Percentiles rank a stretch among this genome's conserved stretches.
These are phyloP conservation scores for Cordilura impudica DNA, from an alignment of 2,888 invertebrate genomes.

Conservation along the genomic window DNA sequence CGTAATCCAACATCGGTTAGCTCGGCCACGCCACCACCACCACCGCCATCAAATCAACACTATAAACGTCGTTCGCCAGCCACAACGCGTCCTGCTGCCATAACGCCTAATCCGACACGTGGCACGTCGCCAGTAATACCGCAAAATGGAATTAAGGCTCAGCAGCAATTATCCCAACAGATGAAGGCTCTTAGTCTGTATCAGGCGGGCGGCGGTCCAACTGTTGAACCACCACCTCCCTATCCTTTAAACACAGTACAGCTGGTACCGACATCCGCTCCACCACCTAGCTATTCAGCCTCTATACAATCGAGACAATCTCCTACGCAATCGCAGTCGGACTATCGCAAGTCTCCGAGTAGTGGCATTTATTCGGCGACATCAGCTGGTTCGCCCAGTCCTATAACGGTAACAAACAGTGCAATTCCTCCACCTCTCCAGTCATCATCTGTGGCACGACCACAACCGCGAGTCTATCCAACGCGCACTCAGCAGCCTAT, in stretches of 20 bases:
- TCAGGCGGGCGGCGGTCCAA: slow-evolving; percentile 81
- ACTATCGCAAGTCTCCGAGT: slow-evolving; percentile 90
- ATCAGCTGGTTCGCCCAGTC: slow-evolving; percentile 90
- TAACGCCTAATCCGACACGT: slow-evolving; percentile 85
- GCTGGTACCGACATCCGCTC: slow-evolving; percentile 71
- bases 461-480: slow-evolving; percentile 91
- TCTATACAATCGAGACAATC: slow-evolving; percentile 93
- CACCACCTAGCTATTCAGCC: slow-evolving; percentile 89
- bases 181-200: slow-evolving; percentile 91
- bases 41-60: slow-evolving; percentile 84
- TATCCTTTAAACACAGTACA: slow-evolving; percentile 82
- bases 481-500: slow-evolving; percentile 94
- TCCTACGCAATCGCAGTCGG: slow-evolving; percentile 87
- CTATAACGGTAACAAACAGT: slow-evolving; percentile 84
- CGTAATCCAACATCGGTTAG: slow-evolving; percentile 82
- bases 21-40: slow-evolving; percentile 82
- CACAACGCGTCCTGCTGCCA: slow-evolving; percentile 80
- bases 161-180: slow-evolving; percentile 92
- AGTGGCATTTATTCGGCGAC: slow-evolving; percentile 92
- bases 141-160: slow-evolving; percentile 84
- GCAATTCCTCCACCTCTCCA: slow-evolving; percentile 80
- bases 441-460: slow-evolving; percentile 79
- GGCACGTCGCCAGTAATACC: slow-evolving; percentile 75
- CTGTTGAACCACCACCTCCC: slow-evolving; percentile 86
- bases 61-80: slow-evolving; percentile 88